Percentiles rank a stretch among this genome's conserved stretches.
Evolutionary conservation across 2,888 invertebrate species (phyloP).

Genomic region (Tuta absoluta): DNA sequence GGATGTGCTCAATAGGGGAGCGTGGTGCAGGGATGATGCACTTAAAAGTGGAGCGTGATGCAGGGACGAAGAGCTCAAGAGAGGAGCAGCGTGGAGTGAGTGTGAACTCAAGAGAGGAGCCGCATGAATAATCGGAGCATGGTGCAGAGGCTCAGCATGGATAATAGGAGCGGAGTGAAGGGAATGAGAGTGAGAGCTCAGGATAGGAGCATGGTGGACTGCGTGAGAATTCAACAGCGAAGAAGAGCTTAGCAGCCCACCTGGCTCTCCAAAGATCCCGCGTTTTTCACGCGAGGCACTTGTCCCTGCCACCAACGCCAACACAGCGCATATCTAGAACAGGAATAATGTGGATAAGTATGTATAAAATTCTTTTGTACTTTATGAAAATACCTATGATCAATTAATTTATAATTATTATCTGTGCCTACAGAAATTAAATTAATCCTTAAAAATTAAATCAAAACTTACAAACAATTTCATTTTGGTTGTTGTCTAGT

Average conservation of each 20-base stretch:
- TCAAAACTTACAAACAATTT: constrained; percentile 34
- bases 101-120: constrained; percentile 25
- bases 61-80: not conserved
- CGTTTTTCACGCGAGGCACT: constrained; percentile 53
- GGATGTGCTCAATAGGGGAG: constrained; percentile 21
- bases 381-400: too few relatives aligned
- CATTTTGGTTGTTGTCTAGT: constrained; percentile 27
- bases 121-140: constrained; percentile 30
- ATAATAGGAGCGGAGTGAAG: constrained; percentile 32
- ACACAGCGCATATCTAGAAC: constrained; percentile 47
- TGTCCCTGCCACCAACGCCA: constrained; percentile 48
- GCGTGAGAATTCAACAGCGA: constrained; percentile 32
- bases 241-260: constrained; percentile 42
- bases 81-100: constrained; percentile 29
- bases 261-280: constrained; percentile 54
- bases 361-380: not conserved
- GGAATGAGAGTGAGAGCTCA: constrained; percentile 32
- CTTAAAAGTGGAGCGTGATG: constrained; percentile 29
- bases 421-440: not conserved
- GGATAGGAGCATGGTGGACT: constrained; percentile 33
- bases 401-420: not conserved
- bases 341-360: not conserved
- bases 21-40: constrained; percentile 23
- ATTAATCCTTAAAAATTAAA: not conserved
- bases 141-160: constrained; percentile 30